Base-by-base conservation (phyloP, 2,888 invertebrate genomes). In the Catocala fraxini region DNA sequence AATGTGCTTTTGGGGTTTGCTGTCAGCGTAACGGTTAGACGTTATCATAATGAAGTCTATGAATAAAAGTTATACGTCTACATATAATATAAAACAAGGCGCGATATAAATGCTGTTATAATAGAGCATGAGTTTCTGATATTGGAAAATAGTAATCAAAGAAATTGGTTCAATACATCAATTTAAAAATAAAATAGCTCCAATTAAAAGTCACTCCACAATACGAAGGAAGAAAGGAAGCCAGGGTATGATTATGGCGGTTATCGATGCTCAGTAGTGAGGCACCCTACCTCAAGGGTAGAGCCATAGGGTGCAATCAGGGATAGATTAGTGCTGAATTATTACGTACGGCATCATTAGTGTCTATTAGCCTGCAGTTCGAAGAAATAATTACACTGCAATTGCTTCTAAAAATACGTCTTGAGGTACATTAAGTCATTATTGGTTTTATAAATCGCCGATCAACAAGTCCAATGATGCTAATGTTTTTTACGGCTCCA, bases 251-350 rank as follows among this genome's bases (percentile, higher is more conserved):
- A 70, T 75, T 75, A 65, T 52, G 61, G 33, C 51, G 54, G 48
- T 47, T 13, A 47, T 51, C 10, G n/a, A 9, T 35, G 11, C 13
- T n/a, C 33, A 12, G 13, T 11, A 13, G 51, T 5, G 34, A 7
- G 5, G 6, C 6, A 41, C 9, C 39, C 47, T 6, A 25, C 25
- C 4, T 47, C 15, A 47, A 11, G 47, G 45, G 41, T 13, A 43
- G 34, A 12, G 33, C 35, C 34, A 13, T 42, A 54, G 59, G 56
- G 46, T 45, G 76, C 65, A 73, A 77, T 77, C 76, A 77, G 64
- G 66, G 68, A 65, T 68, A 69, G 70, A 78, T 72, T 76, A 74
- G 72, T 59, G 45, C 43, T 54, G 42, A 54, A 59, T 54, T 49
- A 61, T 63, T 64, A 70, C 64, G 68, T 72, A 59, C 48, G 56